Percentiles rank a stretch among this genome's conserved stretches.
These are phyloP conservation scores for Lepilemur septentrionalis DNA, from an alignment of 2,797 vertebrate genomes.

Conservation along the genomic window DNA sequence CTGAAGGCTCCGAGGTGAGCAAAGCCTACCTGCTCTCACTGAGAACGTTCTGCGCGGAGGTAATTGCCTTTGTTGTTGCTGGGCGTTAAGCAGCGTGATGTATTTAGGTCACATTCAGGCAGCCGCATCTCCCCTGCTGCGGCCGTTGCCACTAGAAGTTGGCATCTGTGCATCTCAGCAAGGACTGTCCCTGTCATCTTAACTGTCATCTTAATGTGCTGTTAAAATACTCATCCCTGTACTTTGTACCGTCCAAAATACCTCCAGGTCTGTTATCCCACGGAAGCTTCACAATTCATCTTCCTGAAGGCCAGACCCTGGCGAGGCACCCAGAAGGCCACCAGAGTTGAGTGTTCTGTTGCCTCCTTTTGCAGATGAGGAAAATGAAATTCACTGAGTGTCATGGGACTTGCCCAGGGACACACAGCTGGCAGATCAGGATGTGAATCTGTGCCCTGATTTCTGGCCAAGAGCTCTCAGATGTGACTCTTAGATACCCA, in stretches of 20 bases:
- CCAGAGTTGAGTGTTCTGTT: neutral
- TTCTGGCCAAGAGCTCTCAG: neutral
- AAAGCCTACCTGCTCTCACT: neutral
- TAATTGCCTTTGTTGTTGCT: neutral
- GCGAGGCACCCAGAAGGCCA: too few relatives aligned
- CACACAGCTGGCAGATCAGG: too few relatives aligned
- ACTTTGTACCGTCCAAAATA: too few relatives aligned
- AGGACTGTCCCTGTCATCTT: neutral
- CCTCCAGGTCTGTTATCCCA: neutral
- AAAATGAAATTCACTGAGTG: neutral
- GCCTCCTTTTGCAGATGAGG: neutral
- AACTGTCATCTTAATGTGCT: neutral
- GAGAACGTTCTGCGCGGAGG: fast-evolving
- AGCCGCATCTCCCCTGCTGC: neutral
- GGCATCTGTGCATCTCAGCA: neutral
- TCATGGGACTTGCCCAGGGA: neutral
- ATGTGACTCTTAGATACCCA: neutral
- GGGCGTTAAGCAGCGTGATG: neutral
- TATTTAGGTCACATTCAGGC: neutral
- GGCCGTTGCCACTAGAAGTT: neutral
- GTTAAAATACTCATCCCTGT: neutral
- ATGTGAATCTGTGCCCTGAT: too few relatives aligned
- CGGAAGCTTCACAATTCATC: fast-evolving
- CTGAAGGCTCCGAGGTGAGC: too few relatives aligned
- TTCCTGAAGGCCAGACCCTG: neutral